These are phyloP conservation scores for Gnathonemus longibarbis DNA, from an alignment of 2,113 vertebrate genomes.

Conservation along the genomic window DNA sequence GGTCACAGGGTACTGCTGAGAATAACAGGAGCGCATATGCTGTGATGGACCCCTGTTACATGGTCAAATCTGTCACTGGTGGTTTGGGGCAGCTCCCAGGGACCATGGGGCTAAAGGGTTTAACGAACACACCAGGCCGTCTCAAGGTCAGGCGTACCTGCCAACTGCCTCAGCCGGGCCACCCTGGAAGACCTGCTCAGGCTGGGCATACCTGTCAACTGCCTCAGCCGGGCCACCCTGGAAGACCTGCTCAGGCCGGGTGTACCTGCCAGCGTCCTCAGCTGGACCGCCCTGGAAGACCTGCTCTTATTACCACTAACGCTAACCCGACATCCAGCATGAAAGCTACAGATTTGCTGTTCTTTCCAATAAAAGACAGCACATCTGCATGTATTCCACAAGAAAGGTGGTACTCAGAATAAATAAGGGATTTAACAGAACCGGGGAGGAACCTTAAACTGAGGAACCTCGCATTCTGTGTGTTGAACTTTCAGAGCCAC, in stretches of 20 bases:
- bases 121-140: neutral
- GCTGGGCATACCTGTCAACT: neutral
- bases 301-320: neutral
- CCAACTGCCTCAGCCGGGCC: neutral
- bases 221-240: too few relatives aligned
- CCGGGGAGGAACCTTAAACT: neutral
- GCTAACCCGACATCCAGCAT: neutral
- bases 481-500: neutral
- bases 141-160: neutral
- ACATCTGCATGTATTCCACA: neutral
- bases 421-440: neutral
- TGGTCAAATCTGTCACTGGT: slow-evolving; percentile 28
- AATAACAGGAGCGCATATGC: slow-evolving; percentile 32
- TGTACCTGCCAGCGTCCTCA: too few relatives aligned
- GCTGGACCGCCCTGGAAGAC: too few relatives aligned
- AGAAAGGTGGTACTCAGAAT: neutral
- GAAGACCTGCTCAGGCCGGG: too few relatives aligned
- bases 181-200: neutral
- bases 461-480: neutral
- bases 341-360: neutral
- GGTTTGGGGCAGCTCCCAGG: neutral
- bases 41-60: slow-evolving; percentile 31
- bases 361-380: neutral
- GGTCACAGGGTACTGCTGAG: slow-evolving; percentile 22
- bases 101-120: neutral